Evolutionary conservation across 2,113 vertebrate genomes (phyloP), one percentile per base, ranked within the genome.

Genomic region (Amphiprion percula): DNA sequence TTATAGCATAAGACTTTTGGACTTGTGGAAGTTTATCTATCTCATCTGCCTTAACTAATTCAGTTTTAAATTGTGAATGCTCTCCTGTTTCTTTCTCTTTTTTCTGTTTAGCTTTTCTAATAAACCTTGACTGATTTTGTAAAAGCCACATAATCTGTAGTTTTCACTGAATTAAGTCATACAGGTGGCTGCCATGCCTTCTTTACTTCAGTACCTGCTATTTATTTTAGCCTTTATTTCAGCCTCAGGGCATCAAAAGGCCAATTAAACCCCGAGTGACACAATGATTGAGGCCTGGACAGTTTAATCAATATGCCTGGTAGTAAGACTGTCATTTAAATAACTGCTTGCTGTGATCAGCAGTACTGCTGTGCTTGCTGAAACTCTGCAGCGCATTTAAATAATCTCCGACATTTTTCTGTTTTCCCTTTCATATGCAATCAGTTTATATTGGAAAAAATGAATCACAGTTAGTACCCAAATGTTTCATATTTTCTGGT

Each of bases 241-340:
- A 87, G 59, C 83, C 44, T 54, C 23, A 0, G n/a, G 61, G 41
- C 11, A 73, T 58, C 71, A 54, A 3, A 67, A 82, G 49, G 21
- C 47, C 69, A 88, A 79, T 91, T 82, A 87, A 85, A 70, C 41
- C 30, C 28, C 39, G 72, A 79, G 63, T 73, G 80, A 85, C 73
- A 37, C 47, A n/a, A 41, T 50, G 68, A 67, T 56, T 53, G 73
- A 73, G 67, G 62, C 41, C 63, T 30, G 46, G 88, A 83, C 84
- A 65, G 72, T 55, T 86, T 68, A 84, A 90, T 94, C 89, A 82
- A 90, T 90, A 69, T 10, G 37, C 10, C 10, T 24, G 17, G 71
- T 60, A 85, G 86, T 68, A 67, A 50, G 30, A 71, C n/a, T 1
- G 19, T 74, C 62, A 64, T 63, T 69, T 74, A 75, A 87, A 82